Base-by-base conservation (phyloP, 2,888 invertebrate genomes). In the Drymonia ruficornis region DNA sequence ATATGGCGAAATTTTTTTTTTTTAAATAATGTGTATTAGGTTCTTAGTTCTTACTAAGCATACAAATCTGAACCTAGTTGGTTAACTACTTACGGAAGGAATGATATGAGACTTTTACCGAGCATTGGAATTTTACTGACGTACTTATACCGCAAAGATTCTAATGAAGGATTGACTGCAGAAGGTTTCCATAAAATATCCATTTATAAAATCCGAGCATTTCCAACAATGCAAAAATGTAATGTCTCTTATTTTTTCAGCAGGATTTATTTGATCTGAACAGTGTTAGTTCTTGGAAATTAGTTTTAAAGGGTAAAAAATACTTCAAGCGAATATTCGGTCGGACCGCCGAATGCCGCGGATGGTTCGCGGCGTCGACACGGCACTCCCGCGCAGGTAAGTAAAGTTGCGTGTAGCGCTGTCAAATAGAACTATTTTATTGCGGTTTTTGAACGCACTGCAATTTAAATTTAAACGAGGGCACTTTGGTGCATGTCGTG, bases 331-430 rank as follows among this genome's bases (percentile, higher is more conserved):
- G 74, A 81, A 83, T 83, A 83, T 84, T 84, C 73, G 80, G 76
- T 31, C 70, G 56, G 63, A 67, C 65, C 55, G 65, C 70, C 68
- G 78, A 78, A 84, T 83, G 72, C 80, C 71, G 64, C 52, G 74
- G 72, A 80, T 76, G 74, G 70, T 74, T 73, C 55, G 51, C 53
- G 42, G 49, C 52, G 38, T 59, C 53, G 66, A 84, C 86, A 81
- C 67, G 72, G 72, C 76, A 80, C 86, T 86, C 84, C 74, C 65
- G 85, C 84, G 85, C 87, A 83, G 78, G 79, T 89, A 91, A 91
- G 91, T 90, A 84, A 87, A 87, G 80, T 89, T 90, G 84, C 91
- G 74, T 91, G 91, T 91, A 80, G 63, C 69, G 76, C 80, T 86
- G 87, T 86, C 91, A 81, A 80, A 86, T 83, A 81, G 81, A 74